Evolutionary conservation across 2,113 vertebrate genomes (phyloP).

Genomic region (Theristicus caerulescens): DNA sequence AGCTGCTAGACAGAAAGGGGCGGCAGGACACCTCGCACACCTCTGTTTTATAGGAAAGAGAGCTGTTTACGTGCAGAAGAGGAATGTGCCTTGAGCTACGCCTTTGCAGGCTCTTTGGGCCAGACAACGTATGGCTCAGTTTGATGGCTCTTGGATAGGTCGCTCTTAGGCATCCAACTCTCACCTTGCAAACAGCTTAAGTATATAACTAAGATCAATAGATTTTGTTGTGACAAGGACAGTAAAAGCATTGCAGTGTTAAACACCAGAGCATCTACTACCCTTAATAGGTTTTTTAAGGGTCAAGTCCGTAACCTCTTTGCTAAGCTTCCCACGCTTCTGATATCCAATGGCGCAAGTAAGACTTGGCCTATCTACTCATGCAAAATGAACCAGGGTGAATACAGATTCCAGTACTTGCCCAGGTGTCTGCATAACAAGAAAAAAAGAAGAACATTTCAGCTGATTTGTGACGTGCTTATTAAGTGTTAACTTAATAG

Average conservation of each 20-base stretch:
- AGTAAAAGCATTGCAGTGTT: neutral
- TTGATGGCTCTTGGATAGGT: neutral
- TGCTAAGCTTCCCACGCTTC: neutral
- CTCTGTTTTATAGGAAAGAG: neutral
- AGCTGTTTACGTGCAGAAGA: neutral
- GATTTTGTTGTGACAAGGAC: neutral
- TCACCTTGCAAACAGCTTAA: rapidly evolving
- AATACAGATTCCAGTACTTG: neutral
- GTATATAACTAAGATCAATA: neutral
- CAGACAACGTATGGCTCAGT: rapidly evolving
- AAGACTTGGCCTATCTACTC: neutral
- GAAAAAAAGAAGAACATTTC: neutral
- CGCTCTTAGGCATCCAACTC: neutral
- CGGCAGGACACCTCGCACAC: neutral
- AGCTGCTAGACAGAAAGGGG: neutral
- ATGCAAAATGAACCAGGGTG: neutral
- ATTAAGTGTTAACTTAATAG: neutral
- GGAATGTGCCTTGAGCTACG: neutral
- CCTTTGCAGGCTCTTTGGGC: neutral
- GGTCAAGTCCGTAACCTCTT: neutral
- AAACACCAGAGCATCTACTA: neutral
- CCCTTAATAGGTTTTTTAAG: neutral
- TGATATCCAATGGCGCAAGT: neutral
- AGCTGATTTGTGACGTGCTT: neutral
- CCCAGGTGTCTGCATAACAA: neutral